Base-by-base conservation (phyloP, 2,888 invertebrate genomes). In the Melolontha melolontha region DNA sequence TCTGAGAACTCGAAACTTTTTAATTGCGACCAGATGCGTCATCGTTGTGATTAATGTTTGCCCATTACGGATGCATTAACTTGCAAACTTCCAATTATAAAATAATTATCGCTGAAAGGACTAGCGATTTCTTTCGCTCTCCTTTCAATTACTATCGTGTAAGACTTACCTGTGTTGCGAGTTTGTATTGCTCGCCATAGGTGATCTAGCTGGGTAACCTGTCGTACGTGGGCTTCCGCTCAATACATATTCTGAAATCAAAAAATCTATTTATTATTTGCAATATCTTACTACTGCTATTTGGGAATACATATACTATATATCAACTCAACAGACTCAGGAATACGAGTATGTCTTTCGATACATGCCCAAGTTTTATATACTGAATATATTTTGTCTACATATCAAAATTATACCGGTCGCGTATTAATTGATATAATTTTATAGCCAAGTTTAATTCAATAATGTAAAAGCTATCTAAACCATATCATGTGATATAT, bases 161-260 rank as follows among this genome's bases (percentile, higher is more conserved):
- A 47, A 14, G 14, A 49, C 86, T 84, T 77, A 87, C 87, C 87
- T 86, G 80, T 85, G 84, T 77, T 84, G 82, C 14, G 77, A 74
- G 69, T 77, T 77, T 49, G 75, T 72, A 72, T 76, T 75, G 59
- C 79, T 78, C 66, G 81, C 78, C 80, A 84, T 80, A 62, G 86
- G 84, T 71, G 83, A 84, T 72, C 84, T 78, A 42, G 82, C 83
- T 57, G 84, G 86, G 78, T 85, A 87, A 73, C 80, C 81, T 68
- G 82, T 81, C 79, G 85, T 74, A 64, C 79, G 81, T 80, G 86
- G 84, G 79, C 86, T 86, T 72, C 83, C 81, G 76, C 85, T 85
- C 80, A 86, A 84, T 74, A 86, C 84, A 80, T 87, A 87, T 81
- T 87, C 87, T 87, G 83, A 59, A 84, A 84, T 69, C 79, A 78